Conservation (phyloP, 2,113 vertebrate species). For the Acinonyx jubatus region DNA sequence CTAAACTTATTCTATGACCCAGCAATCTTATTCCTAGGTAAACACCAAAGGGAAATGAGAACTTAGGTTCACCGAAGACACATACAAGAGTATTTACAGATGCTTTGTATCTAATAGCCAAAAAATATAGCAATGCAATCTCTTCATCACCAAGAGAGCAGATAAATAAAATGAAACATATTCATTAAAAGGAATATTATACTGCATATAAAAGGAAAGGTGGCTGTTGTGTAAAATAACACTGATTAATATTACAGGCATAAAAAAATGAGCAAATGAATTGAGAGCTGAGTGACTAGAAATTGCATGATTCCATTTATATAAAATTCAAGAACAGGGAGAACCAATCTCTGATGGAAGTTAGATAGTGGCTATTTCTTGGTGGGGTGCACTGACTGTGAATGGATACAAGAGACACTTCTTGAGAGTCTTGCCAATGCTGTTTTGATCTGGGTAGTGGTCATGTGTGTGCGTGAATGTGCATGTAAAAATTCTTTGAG, state of each 20-base stretch:
- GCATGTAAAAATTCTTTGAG: not conserved
- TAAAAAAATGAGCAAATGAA: slow-evolving; percentile 15
- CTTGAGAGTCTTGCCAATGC: not conserved
- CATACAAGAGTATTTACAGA: not conserved
- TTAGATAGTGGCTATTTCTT: not conserved
- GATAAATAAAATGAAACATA: not conserved
- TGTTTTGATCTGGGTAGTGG: not conserved
- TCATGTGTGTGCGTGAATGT: not conserved
- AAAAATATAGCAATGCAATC: not conserved
- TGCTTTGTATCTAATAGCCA: not conserved
- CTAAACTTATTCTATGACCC: not conserved
- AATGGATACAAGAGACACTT: not conserved
- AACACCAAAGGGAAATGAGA: not conserved
- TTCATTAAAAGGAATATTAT: not conserved
- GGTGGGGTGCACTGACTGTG: not conserved
- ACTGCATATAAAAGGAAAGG: not conserved
- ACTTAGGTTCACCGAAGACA: not conserved
- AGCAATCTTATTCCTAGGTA: not conserved
- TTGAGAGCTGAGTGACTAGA: not conserved
- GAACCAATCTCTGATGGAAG: not conserved
- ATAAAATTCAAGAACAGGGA: not conserved
- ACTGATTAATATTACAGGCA: not conserved
- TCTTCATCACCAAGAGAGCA: not conserved
- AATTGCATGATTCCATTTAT: not conserved
- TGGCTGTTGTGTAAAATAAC: not conserved